Evolutionary conservation across 2,113 vertebrate species (phyloP).

Genomic region (Argyrosomus japonicus): DNA sequence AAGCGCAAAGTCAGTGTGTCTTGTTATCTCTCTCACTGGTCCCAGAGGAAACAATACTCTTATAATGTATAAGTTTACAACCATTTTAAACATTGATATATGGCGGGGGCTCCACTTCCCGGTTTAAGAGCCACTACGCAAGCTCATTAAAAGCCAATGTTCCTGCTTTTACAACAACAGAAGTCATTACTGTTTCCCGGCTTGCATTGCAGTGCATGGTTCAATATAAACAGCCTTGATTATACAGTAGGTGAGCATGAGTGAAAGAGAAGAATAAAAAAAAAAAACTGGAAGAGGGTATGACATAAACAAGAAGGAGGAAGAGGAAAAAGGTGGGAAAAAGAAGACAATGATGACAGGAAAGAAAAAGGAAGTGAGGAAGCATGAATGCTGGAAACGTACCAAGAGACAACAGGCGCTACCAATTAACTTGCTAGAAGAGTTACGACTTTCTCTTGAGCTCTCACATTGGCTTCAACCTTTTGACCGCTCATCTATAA

Average conservation of each 20-base stretch:
- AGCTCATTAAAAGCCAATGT: conserved; percentile 59
- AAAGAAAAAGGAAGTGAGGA: conserved; percentile 6
- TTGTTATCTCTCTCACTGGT: conserved; percentile 36
- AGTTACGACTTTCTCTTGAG: conserved; percentile 56
- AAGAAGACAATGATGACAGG: conserved; percentile 14
- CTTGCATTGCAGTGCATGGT: background rate
- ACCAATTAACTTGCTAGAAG: conserved; percentile 69
- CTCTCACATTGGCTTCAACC: conserved; percentile 60
- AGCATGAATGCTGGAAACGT: conserved; percentile 18
- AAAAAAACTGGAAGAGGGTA: background rate
- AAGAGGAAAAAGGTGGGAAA: background rate
- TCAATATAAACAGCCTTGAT: conserved; percentile 32
- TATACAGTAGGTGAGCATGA: conserved; percentile 4
- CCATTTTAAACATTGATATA: conserved; percentile 64
- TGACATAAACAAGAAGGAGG: background rate
- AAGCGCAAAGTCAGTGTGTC: conserved; percentile 18
- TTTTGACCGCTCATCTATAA: conserved; percentile 76
- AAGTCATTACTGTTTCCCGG: conserved; percentile 3
- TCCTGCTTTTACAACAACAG: conserved; percentile 49
- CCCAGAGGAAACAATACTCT: conserved; percentile 49
- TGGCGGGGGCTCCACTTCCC: background rate
- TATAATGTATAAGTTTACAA: conserved; percentile 54
- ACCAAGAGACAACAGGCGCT: conserved; percentile 59
- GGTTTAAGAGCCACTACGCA: conserved; percentile 31
- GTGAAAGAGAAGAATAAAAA: background rate